phyloP scores from a whole-genome alignment of 2,888 invertebrate genomes.

The Cephus spinipes region DNA sequence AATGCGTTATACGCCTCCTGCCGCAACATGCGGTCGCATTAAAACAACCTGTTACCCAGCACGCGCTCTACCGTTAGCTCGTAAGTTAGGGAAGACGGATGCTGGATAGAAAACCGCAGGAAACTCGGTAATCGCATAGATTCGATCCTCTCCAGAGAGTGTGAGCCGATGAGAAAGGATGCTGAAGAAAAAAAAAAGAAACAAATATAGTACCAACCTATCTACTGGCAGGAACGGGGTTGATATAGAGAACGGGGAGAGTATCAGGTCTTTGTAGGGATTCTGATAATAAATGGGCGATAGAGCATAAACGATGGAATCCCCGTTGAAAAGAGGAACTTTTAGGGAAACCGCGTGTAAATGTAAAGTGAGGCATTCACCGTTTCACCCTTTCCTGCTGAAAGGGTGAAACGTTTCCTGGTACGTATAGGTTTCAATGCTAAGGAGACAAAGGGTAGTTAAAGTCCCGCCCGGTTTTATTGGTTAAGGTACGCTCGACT shows the following conservation, averaged over 20 bases:
- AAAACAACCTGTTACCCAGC: slow-evolving; percentile 50
- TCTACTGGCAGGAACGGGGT: background rate
- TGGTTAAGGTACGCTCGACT: slow-evolving; percentile 26
- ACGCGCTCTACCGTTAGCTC: slow-evolving; percentile 18
- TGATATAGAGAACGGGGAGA: slow-evolving; percentile 23
- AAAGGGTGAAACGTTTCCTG: background rate
- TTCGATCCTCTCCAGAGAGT: background rate
- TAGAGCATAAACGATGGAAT: slow-evolving; percentile 3
- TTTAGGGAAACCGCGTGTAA: slow-evolving; percentile 6
- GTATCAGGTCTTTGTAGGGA: background rate
- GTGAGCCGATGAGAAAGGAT: background rate
- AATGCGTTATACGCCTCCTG: slow-evolving; percentile 9
- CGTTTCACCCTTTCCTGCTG: background rate
- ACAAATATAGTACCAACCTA: background rate
- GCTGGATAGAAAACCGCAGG: background rate
- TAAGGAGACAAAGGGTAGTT: slow-evolving; percentile 17
- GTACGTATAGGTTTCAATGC: background rate
- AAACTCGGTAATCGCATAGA: background rate
- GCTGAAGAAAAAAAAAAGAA: background rate
- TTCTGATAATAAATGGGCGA: background rate
- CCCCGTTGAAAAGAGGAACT: slow-evolving; percentile 3
- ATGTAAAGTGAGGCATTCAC: background rate
- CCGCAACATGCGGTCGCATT: slow-evolving; percentile 41
- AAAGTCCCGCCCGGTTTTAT: slow-evolving; percentile 26
- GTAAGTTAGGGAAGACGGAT: background rate